These are phyloP conservation scores for Sialis lutaria DNA, from an alignment of 2,888 invertebrate species.

Conservation along the genomic window DNA sequence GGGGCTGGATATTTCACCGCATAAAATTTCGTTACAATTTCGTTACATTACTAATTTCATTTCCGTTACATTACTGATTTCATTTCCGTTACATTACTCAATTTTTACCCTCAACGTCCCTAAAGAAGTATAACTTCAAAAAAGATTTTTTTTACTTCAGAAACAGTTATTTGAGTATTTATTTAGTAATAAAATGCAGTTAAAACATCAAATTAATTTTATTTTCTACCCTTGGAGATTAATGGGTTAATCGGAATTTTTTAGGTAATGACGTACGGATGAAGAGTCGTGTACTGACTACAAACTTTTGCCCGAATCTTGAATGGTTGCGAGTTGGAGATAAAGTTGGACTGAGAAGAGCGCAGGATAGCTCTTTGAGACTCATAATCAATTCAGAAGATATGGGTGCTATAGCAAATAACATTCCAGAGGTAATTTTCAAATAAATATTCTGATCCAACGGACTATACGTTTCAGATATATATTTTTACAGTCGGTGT, in stretches of 20 bases:
- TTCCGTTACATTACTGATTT: too few species aligned
- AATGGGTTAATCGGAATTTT: background rate
- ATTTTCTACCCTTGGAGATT: too few species aligned
- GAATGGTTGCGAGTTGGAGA: conserved; percentile 72
- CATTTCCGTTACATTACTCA: too few species aligned
- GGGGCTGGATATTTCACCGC: too few species aligned
- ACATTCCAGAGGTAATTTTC: conserved; percentile 50
- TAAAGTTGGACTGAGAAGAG: conserved; percentile 56
- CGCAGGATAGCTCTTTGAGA: conserved; percentile 48
- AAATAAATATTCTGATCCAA: background rate
- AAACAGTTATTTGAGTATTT: too few species aligned
- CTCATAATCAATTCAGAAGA: conserved; percentile 71
- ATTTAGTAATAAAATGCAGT: too few species aligned
- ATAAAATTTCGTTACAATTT: too few species aligned
- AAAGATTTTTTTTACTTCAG: too few species aligned
- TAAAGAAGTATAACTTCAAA: too few species aligned
- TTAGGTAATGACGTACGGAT: conserved; percentile 50
- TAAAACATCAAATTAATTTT: too few species aligned
- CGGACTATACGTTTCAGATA: background rate
- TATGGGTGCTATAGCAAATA: conserved; percentile 54
- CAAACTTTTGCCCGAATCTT: conserved; percentile 53
- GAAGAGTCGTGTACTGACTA: conserved; percentile 44
- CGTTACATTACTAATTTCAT: too few species aligned
- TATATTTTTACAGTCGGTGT: conserved; percentile 41
- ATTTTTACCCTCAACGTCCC: too few species aligned